Conservation (phyloP, 1,140 invertebrate genomes). For the Solen grandis region DNA sequence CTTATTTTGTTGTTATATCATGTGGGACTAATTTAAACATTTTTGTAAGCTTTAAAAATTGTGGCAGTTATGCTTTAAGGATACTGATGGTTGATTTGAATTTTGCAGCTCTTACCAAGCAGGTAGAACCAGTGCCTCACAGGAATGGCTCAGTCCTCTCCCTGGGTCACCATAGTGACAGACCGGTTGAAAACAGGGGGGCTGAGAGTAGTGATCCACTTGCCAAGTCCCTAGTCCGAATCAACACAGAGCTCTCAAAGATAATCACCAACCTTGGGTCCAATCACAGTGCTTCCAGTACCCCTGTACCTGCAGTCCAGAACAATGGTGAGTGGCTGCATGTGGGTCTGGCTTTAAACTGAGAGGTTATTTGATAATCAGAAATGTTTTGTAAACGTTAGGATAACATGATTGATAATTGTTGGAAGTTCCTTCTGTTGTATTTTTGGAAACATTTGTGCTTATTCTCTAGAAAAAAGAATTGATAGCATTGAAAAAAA, state of each 20-base stretch:
- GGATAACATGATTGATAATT: not conserved
- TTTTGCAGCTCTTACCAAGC: not conserved
- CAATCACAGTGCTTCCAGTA: slow-evolving; percentile 57
- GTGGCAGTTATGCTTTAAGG: too few relatives aligned
- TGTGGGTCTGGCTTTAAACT: too few relatives aligned
- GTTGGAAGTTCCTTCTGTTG: too few relatives aligned
- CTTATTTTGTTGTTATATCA: too few relatives aligned
- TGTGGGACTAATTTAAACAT: too few relatives aligned
- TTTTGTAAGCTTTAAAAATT: too few relatives aligned
- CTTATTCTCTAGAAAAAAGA: too few relatives aligned
- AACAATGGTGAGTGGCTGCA: not conserved
- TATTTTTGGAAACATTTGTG: too few relatives aligned
- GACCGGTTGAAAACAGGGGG: not conserved
- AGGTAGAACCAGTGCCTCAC: not conserved
- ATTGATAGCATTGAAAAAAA: too few relatives aligned
- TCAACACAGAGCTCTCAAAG: slow-evolving; percentile 73
- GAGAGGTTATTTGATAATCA: not conserved
- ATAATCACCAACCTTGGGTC: slow-evolving; percentile 67
- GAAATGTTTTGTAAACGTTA: not conserved
- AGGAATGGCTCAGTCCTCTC: not conserved
- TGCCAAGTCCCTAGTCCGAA: slow-evolving; percentile 68
- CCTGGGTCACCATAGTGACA: not conserved
- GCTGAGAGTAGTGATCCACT: slow-evolving; percentile 53
- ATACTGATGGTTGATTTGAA: too few relatives aligned
- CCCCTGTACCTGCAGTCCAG: slow-evolving; percentile 33